Base-by-base conservation (phyloP, 2,797 vertebrate species). In the Danio jaintianensis region DNA sequence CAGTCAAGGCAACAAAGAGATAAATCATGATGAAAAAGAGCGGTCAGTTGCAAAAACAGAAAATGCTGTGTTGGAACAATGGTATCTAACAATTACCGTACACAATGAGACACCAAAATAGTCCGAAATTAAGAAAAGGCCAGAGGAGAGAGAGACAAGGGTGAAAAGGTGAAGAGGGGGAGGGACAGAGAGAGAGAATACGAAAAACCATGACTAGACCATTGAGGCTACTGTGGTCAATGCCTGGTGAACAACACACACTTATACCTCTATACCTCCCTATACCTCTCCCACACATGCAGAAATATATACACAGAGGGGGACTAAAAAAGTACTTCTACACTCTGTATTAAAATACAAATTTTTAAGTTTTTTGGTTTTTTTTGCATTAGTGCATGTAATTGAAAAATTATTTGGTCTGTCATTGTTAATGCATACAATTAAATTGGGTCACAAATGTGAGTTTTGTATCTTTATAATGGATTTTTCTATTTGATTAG, bases 211-310 rank as follows among this genome's bases (percentile, higher is more conserved):
- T n/a, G 64, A 82, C 59, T 68, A 69, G 56, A 83, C 83, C 81
- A 68, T 75, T 79, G n/a, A 43, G 72, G 36, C 69, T 52, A 55
- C 38, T 71, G 78, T 78, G 80, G 80, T 84, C 22, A 42, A 45
- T 48, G 66, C 75, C 66, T 76, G 53, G 61, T 69, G 55, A 63
- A 64, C 53, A 72, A 74, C 71, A 76, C 73, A 79, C 62, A 62
- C 10, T 59, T 42, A 62, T 66, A 69, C 68, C 48, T 68, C 61
- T n/a, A n/a, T n/a, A n/a, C n/a, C n/a, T n/a, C n/a, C n/a, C n/a
- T n/a, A n/a, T n/a, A n/a, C n/a, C n/a, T 62, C 79, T 56, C 52
- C 20, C 48, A 42, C 52, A 58, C 64, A 15, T 29, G 56, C 29
- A 66, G 15, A 82, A 66, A 82, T 29, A 62, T 76, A 63, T 48